Conservation (phyloP, 2,113 vertebrate species). For the Pituophis catenifer region DNA sequence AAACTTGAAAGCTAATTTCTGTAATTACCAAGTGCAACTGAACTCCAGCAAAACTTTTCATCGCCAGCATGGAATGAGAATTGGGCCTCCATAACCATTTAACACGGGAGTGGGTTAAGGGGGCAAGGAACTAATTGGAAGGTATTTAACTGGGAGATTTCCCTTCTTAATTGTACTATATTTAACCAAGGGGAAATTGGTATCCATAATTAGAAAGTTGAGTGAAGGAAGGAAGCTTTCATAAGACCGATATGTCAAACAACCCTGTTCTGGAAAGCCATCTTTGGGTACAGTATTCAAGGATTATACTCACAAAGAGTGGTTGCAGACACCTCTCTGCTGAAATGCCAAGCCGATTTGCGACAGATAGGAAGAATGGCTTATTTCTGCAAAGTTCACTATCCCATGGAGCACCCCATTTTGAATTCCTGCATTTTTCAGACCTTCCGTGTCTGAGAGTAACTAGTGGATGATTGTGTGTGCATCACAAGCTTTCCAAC, state of each 20-base stretch:
- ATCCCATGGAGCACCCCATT: background rate
- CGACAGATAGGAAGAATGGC: background rate
- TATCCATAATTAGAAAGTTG: constrained; percentile 30
- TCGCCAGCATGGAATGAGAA: constrained; percentile 63
- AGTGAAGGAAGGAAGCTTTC: constrained; percentile 33
- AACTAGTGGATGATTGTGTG: background rate
- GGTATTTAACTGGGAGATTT: constrained; percentile 33
- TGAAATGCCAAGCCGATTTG: background rate
- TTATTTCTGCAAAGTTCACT: background rate
- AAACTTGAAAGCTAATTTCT: constrained; percentile 73
- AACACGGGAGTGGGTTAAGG: constrained; percentile 32
- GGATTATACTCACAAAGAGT: background rate
- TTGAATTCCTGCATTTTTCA: background rate
- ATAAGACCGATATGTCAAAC: background rate
- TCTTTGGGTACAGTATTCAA: background rate
- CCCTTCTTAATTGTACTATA: constrained; percentile 32
- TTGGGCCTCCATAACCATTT: constrained; percentile 56
- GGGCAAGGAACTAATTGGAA: constrained; percentile 50
- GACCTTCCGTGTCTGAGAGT: background rate
- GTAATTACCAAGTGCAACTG: constrained; percentile 71
- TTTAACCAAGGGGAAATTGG: constrained; percentile 51
- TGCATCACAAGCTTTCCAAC: background rate
- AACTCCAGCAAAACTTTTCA: constrained; percentile 66
- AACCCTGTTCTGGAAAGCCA: background rate
- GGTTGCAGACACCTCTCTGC: background rate